These are phyloP conservation scores for Thalassophryne amazonica DNA, from an alignment of 2,797 vertebrate genomes.

Conservation along the genomic window DNA sequence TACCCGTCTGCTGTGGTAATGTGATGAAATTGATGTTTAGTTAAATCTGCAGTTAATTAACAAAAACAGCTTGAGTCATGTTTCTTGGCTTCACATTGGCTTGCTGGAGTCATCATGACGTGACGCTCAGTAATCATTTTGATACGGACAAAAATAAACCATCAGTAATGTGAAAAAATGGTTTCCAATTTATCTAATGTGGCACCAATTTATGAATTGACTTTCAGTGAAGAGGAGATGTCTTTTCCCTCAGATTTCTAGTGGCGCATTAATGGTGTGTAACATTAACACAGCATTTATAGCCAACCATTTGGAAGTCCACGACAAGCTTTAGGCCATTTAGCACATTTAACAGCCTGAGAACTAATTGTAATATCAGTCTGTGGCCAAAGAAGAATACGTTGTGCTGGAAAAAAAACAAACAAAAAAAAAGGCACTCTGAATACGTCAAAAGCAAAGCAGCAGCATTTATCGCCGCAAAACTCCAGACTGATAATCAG, in stretches of 20 bases:
- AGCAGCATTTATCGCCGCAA: background rate
- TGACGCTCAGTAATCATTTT: constrained; percentile 29
- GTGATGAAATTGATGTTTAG: constrained; percentile 2
- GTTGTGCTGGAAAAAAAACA: background rate
- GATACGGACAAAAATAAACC: background rate
- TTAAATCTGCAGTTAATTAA: constrained; percentile 22
- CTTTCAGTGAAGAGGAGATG: constrained; percentile 16
- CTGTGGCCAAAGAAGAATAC: background rate
- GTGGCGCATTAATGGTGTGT: constrained; percentile 45
- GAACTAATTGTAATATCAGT: constrained; percentile 24
- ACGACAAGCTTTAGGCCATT: constrained; percentile 51
- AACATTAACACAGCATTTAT: constrained; percentile 48
- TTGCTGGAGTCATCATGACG: constrained; percentile 10
- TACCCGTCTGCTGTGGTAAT: background rate
- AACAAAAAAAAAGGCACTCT: background rate
- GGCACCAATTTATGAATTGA: constrained; percentile 38
- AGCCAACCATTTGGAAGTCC: constrained; percentile 25
- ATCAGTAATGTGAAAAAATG: constrained; percentile 9
- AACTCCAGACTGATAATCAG: too few species aligned
- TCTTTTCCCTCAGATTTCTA: constrained; percentile 31
- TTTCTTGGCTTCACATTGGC: background rate
- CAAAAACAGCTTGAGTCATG: constrained; percentile 12
- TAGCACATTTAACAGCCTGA: constrained; percentile 36
- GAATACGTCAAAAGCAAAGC: background rate
- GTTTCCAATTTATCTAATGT: constrained; percentile 27